Conservation (phyloP, 1,140 invertebrate species). For the Cephus cinctus region DNA sequence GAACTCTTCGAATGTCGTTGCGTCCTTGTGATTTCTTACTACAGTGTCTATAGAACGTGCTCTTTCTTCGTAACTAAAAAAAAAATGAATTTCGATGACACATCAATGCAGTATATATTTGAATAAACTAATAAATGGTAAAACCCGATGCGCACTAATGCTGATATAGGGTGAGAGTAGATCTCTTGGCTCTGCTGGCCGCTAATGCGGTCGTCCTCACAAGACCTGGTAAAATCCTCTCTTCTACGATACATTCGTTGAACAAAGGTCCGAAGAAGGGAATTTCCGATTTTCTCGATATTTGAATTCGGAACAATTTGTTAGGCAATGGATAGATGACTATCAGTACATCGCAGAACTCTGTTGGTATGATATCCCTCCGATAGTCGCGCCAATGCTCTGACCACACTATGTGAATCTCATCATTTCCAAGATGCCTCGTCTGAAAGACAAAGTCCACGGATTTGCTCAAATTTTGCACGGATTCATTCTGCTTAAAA, state of each 20-base stretch:
- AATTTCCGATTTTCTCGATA: constrained; percentile 63
- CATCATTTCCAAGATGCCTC: constrained; percentile 96
- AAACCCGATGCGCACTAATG: constrained; percentile 71
- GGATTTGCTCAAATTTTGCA: constrained; percentile 7
- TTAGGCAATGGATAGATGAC: constrained; percentile 92
- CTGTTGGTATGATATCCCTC: constrained; percentile 95
- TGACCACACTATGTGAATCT: constrained; percentile 99
- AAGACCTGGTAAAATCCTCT: constrained; percentile 79
- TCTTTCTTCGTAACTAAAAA: constrained; percentile 84
- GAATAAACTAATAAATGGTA: constrained; percentile 1
- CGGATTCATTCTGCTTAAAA: neutral
- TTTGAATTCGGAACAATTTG: constrained; percentile 50
- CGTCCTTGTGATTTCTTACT: constrained; percentile 84
- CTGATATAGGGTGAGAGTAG: constrained; percentile 85
- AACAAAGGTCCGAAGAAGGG: constrained; percentile 96
- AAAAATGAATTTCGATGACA: constrained; percentile 13
- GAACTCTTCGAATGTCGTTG: constrained; percentile 91
- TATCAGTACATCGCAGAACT: constrained; percentile 98
- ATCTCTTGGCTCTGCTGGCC: constrained; percentile 87
- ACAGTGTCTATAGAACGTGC: constrained; percentile 83
- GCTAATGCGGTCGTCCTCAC: constrained; percentile 90
- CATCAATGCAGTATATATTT: neutral
- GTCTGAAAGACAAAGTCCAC: constrained; percentile 62
- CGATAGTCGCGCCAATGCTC: constrained; percentile 95
- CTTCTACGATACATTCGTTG: constrained; percentile 89